Evolutionary conservation across 2,888 invertebrate genomes (phyloP).

Genomic region (Mallateleia sp.): DNA sequence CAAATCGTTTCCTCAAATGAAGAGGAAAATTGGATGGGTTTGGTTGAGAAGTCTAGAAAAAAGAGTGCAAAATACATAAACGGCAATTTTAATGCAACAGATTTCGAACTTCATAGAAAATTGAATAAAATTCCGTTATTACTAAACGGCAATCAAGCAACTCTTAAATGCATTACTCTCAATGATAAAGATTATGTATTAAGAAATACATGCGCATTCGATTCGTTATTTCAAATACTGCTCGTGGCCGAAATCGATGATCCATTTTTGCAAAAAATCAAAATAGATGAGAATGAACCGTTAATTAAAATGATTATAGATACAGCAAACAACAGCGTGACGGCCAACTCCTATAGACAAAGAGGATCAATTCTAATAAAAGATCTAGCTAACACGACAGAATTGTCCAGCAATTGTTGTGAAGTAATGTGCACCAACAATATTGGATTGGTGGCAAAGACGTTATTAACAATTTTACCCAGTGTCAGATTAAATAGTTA

Average conservation of each 20-base stretch:
- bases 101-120: not conserved
- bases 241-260: not conserved
- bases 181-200: not conserved
- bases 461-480: too few relatives aligned
- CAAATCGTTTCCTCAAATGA: not conserved
- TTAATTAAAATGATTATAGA: too few relatives aligned
- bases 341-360: too few relatives aligned
- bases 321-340: too few relatives aligned
- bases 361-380: too few relatives aligned
- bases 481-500: too few relatives aligned
- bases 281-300: too few relatives aligned
- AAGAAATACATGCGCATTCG: conserved; percentile 7
- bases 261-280: not conserved
- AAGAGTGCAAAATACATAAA: conserved; percentile 5
- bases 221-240: not conserved
- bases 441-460: too few relatives aligned
- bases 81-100: not conserved
- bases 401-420: too few relatives aligned
- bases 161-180: not conserved
- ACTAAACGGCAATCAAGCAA: not conserved
- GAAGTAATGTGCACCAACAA: too few relatives aligned
- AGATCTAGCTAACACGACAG: too few relatives aligned
- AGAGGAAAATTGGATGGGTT: conserved; percentile 9
- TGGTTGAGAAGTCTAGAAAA: not conserved
- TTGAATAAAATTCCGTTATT: conserved; percentile 17